Base-by-base conservation (phyloP, 2,797 vertebrate genomes). In the Myiothlypis coronata region DNA sequence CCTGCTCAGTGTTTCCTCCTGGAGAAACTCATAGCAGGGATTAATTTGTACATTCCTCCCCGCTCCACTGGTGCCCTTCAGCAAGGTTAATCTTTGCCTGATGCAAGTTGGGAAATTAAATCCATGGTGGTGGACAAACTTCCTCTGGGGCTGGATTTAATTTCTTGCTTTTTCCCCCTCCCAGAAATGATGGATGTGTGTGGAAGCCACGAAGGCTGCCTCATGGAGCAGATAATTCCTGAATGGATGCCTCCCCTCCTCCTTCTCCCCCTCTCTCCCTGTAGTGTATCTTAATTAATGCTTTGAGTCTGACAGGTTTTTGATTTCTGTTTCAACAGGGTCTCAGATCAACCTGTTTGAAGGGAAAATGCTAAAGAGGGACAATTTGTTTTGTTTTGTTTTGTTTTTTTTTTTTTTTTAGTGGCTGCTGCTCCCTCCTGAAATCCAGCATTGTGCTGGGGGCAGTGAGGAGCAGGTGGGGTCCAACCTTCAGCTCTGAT, bases 51-150 rank as follows among this genome's bases (percentile, higher is more conserved):
- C 53, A 7, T 49, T 49, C 79, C 76, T 44, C 12, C 52, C 79
- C 56, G 49, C 78, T 63, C 69, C 4, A 2, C 65, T 43, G 18
- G 47, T 0, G 46, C 83, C 96, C 97, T 96, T 96, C 96, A 68
- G 90, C 92, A 96, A 97, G 97, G 97, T 96, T 92, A 96, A 96
- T 94, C 96, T 91, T 77, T 49, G 75, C 92, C 91, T 68, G 4
- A 12, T 39, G 82, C 22, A 47, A 90, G 93, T 85, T 92, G 86
- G 85, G 68, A 94, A 95, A 95, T 89, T 34, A 94, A 97, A 96
- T 68, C 96, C 79, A 24, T 2, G 22, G 22, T 5, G 15, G 12
- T 21, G 79, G 76, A 57, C 67, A 87, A 94, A 93, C 70, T 95
- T 94, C 83, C 84, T 22, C 24, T 4, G n/a, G 32, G 14, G 79